Conservation (phyloP, 2,797 vertebrate species). For the Cossypha dichroa region DNA sequence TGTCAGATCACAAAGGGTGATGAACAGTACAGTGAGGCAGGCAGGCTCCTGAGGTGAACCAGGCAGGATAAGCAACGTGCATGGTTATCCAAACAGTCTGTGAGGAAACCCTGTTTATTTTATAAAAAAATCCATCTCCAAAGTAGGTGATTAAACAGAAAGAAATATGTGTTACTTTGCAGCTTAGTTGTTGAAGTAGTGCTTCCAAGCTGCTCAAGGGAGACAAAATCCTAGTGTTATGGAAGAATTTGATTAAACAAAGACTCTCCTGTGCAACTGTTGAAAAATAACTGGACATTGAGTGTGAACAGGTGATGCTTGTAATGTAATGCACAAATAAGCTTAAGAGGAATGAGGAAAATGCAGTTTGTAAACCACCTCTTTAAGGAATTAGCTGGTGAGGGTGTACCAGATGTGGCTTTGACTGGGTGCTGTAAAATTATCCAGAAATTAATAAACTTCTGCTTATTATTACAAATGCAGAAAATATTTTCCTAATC, state of each 20-base stretch:
- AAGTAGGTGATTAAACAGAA: not conserved
- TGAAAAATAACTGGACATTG: slow-evolving; percentile 41
- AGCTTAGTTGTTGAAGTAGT: slow-evolving; percentile 21
- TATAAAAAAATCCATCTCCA: not conserved
- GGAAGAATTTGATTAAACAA: slow-evolving; percentile 53
- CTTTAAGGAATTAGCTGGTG: not conserved
- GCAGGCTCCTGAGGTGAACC: not conserved
- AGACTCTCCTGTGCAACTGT: slow-evolving; percentile 31
- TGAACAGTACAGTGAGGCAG: not conserved
- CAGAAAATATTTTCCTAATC: not conserved
- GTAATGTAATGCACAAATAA: slow-evolving; percentile 10
- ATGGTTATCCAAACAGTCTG: not conserved
- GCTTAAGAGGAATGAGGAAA: slow-evolving; percentile 29
- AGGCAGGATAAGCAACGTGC: fast-evolving
- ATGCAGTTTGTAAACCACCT: not conserved
- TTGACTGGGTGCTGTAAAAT: not conserved
- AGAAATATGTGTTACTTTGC: not conserved
- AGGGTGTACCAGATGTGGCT: not conserved
- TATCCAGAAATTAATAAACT: not conserved
- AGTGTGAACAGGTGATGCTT: slow-evolving; percentile 33
- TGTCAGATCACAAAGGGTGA: not conserved
- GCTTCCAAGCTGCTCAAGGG: slow-evolving; percentile 41
- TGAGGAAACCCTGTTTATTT: not conserved
- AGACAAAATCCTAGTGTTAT: slow-evolving; percentile 10
- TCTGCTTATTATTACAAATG: not conserved